Evolutionary conservation across 2,888 invertebrate genomes (phyloP), one percentile per base, ranked within the genome.

Genomic region (Pecten maximus): DNA sequence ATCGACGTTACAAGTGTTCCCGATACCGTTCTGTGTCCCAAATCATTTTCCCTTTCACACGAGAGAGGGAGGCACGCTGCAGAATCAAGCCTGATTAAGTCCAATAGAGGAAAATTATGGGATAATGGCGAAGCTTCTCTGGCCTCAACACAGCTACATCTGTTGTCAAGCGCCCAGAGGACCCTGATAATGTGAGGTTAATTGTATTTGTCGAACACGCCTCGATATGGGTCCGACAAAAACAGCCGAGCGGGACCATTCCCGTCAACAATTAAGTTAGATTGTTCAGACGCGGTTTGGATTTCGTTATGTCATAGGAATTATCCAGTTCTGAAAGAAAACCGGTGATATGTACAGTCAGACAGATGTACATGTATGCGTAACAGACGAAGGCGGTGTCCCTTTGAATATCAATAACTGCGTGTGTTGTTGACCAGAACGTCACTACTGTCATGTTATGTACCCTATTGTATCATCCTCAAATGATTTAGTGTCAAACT

Each of bases 41-140:
- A 74, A 74, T 74, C 74, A 74, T 74, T 74, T 35, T 74, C 35
- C 8, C 28, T 74, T 74, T 74, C 74, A 74, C 74, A 74, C 74
- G 74, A 74, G 74, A 74, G 50, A 54, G 44, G 12, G 74, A 74
- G 74, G 74, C 28, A 74, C 74, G 74, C 35, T 8, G 74, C 74
- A 74, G 74, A 74, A 74, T 74, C 74, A 74, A 74, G 74, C 74
- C 74, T 74, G 74, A 74, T 74, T 74, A 74, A 74, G 74, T 74
- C 74, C 28, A 74, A 74, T 74, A 28, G 74, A 74, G 74, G 74
- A 23, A 74, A 74, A 74, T 74, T 74, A 74, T 74, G 16, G 74
- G 74, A 74, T 74, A 74, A 74, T 74, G 35, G 74, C 23, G 35
- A 23, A 35, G 74, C 35, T 74, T 2, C 74, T 23, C 74, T 74